Conservation (phyloP, 2,113 vertebrate species). For the Gavialis gangeticus region DNA sequence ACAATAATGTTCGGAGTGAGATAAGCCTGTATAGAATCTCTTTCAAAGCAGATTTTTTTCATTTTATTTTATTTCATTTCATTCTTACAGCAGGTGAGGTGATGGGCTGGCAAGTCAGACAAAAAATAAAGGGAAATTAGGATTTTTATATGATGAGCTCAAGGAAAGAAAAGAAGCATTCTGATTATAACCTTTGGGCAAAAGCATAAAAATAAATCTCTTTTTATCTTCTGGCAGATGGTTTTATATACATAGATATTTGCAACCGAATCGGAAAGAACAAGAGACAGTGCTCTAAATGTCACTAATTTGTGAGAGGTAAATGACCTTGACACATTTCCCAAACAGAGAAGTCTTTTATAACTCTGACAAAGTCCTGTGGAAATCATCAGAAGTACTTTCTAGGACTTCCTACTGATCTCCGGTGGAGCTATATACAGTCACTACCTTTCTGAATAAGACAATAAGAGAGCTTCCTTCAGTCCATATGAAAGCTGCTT, state of each 20-base stretch:
- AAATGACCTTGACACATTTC: not conserved
- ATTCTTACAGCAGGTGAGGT: not conserved
- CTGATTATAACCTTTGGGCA: not conserved
- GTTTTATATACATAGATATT: rapidly evolving
- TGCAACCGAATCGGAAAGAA: not conserved
- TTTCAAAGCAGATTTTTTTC: not conserved
- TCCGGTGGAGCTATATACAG: not conserved
- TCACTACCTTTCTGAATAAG: not conserved
- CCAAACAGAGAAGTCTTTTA: not conserved
- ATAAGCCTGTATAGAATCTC: not conserved
- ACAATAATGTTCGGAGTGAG: not conserved
- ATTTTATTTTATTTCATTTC: not conserved
- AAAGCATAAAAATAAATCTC: not conserved
- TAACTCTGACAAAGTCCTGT: not conserved
- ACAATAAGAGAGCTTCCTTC: not conserved
- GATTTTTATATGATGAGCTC: not conserved
- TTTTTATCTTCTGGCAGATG: not conserved
- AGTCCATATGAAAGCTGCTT: not conserved
- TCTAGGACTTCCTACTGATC: not conserved
- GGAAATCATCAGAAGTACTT: not conserved
- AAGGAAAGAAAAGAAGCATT: not conserved
- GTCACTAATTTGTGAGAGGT: not conserved
- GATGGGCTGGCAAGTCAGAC: not conserved
- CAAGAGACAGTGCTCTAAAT: not conserved
- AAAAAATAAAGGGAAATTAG: not conserved